Percentiles rank a stretch among this genome's conserved stretches.
Conservation (phyloP, 2,888 invertebrate genomes). For the Scaeva pyrastri region DNA sequence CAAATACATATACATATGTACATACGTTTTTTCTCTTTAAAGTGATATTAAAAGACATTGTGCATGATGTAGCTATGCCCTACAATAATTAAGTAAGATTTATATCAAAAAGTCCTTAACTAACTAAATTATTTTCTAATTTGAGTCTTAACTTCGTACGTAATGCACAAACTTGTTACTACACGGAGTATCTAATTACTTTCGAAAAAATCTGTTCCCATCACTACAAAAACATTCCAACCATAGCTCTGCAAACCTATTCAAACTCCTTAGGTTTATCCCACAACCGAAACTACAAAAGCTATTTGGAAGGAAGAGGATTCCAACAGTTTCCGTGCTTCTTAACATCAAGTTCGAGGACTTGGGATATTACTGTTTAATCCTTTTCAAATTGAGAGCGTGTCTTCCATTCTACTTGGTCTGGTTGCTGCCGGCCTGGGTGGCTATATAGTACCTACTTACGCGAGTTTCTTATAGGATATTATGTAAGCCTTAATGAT, state of each 20-base stretch:
- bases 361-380: constrained; percentile 21
- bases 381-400: constrained; percentile 32
- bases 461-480: constrained; percentile 12
- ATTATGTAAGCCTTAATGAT: not conserved
- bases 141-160: not conserved
- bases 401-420: not conserved
- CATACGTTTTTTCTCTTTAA: not conserved
- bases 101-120: not conserved
- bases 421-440: not conserved
- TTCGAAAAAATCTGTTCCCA: not conserved
- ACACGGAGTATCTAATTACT: not conserved
- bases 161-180: too few relatives aligned
- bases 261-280: not conserved
- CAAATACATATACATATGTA: too few relatives aligned
- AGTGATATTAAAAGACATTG: too few relatives aligned
- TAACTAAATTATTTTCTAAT: not conserved
- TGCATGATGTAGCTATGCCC: too few relatives aligned
- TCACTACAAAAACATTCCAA: not conserved
- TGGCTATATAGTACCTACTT: not conserved
- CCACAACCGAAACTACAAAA: not conserved
- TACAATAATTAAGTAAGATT: not conserved
- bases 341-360: constrained; percentile 14
- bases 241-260: not conserved
- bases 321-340: constrained; percentile 10
- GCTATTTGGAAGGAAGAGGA: constrained; percentile 15